These are phyloP conservation scores for Acropternis orthonyx DNA, from an alignment of 2,797 vertebrate genomes.

Conservation along the genomic window DNA sequence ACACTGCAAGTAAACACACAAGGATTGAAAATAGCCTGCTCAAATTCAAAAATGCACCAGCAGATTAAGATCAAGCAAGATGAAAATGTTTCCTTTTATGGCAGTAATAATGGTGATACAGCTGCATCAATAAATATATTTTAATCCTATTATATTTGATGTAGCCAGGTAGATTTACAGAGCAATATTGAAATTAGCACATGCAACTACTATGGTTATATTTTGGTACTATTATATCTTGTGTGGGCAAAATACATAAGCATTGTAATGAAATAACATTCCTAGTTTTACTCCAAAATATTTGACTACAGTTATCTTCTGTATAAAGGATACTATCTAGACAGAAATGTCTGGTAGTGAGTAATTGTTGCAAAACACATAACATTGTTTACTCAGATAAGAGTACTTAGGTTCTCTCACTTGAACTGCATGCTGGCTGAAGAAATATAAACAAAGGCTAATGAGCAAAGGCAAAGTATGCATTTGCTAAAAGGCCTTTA, in stretches of 20 bases:
- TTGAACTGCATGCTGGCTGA: not conserved
- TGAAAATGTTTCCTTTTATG: not conserved
- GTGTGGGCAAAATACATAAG: not conserved
- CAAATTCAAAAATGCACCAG: not conserved
- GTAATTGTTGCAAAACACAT: conserved; percentile 4
- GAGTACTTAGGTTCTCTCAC: not conserved
- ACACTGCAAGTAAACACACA: not conserved
- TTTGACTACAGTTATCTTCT: not conserved
- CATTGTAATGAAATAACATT: not conserved
- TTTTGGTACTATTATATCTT: not conserved
- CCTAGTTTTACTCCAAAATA: not conserved
- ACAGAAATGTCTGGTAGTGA: not conserved
- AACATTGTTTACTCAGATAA: conserved; percentile 6
- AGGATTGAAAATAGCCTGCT: not conserved
- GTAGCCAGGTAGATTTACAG: not conserved
- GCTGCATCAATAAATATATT: not conserved
- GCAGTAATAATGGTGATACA: not conserved
- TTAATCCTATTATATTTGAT: not conserved
- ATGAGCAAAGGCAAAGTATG: not conserved
- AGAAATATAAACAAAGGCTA: conserved; percentile 8
- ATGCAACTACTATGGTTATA: not conserved
- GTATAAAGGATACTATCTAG: not conserved
- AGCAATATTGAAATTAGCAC: not conserved
- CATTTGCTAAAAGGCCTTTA: not conserved
- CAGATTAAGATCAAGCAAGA: not conserved